phyloP scores from a whole-genome alignment of 2,113 vertebrate species.

The Cricetomys ansorgei region DNA sequence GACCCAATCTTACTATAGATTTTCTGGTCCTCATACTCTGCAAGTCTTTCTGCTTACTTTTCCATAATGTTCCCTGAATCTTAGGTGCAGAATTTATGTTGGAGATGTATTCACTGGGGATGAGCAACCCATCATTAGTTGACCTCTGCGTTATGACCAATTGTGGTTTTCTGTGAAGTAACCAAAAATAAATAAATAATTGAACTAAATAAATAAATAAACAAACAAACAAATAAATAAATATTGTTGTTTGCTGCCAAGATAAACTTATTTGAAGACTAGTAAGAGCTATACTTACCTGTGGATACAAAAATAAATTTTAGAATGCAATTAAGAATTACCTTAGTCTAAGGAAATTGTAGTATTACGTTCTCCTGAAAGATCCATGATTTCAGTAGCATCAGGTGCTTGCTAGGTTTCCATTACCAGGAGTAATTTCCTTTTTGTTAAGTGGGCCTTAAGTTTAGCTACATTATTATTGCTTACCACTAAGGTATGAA shows the following conservation, averaged over 20 bases:
- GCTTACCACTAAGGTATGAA: neutral
- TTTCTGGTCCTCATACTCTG: neutral
- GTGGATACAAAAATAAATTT: neutral
- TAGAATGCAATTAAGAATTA: neutral
- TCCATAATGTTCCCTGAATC: neutral
- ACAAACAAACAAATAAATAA: too few relatives aligned
- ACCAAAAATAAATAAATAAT: too few relatives aligned
- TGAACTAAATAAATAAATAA: too few relatives aligned
- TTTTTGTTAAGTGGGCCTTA: neutral
- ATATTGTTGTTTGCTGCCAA: neutral
- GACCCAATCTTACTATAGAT: neutral
- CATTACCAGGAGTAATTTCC: neutral
- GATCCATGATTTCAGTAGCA: too few relatives aligned
- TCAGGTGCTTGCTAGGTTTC: too few relatives aligned
- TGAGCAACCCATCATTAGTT: neutral
- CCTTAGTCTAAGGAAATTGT: neutral
- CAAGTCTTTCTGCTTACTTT: neutral
- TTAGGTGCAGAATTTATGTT: neutral
- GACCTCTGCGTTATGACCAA: neutral
- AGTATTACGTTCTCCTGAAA: too few relatives aligned
- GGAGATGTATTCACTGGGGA: neutral
- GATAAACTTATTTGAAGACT: neutral
- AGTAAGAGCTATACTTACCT: neutral
- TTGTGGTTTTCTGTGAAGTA: neutral
- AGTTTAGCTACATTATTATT: neutral